Evolutionary conservation across 2,113 vertebrate species (phyloP).

Genomic region (Sitta europaea): DNA sequence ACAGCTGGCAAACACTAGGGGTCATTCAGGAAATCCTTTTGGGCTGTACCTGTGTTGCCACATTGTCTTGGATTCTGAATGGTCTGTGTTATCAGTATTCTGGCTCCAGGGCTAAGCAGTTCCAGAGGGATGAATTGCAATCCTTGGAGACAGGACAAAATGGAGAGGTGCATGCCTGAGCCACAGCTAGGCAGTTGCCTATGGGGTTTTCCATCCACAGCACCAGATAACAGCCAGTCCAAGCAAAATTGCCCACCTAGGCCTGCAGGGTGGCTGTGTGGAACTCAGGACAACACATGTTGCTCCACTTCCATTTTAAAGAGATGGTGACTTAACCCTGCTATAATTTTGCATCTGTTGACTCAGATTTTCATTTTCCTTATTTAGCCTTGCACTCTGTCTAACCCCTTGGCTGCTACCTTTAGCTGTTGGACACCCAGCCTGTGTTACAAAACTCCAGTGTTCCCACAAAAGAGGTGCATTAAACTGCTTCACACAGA

Average conservation of each 20-base stretch:
- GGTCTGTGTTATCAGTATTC: accelerated
- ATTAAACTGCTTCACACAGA: neutral
- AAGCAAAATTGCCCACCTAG: neutral
- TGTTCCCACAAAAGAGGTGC: neutral
- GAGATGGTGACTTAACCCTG: neutral
- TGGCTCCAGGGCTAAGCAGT: accelerated
- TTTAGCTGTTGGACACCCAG: neutral
- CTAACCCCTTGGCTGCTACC: neutral
- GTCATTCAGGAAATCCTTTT: neutral
- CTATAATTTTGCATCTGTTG: neutral
- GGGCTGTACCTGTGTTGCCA: accelerated
- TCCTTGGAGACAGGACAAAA: neutral
- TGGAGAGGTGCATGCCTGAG: accelerated
- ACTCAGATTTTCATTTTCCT: neutral
- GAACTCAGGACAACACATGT: accelerated
- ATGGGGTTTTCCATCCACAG: accelerated
- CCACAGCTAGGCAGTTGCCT: neutral
- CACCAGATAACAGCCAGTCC: neutral
- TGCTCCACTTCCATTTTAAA: neutral
- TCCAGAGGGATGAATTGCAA: too few species aligned
- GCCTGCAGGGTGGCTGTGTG: neutral
- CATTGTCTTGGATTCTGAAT: neutral
- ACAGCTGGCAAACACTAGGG: neutral
- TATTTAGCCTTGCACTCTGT: neutral
- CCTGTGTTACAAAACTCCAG: neutral